phyloP scores from a whole-genome alignment of 2,797 vertebrate species.

The Hemitrygon akajei region DNA sequence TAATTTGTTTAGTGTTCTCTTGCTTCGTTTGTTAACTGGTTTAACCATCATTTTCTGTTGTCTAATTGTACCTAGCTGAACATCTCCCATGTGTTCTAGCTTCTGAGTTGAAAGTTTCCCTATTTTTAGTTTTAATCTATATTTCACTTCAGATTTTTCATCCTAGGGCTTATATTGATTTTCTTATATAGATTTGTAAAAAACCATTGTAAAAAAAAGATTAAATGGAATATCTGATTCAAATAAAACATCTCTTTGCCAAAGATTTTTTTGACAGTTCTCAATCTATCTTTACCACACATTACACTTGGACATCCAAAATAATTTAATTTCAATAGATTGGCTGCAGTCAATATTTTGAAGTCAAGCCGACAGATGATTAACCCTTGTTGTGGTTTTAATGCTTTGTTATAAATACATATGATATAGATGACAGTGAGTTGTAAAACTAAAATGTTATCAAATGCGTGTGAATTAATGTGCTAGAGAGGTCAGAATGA shows the following conservation, averaged over 20 bases:
- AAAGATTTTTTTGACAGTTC: background rate
- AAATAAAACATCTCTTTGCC: conserved; percentile 1
- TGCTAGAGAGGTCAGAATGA: background rate
- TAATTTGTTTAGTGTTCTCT: conserved; percentile 1
- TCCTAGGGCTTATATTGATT: background rate
- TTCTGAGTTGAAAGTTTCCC: background rate
- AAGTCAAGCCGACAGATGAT: background rate
- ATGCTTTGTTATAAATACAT: background rate
- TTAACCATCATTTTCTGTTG: background rate
- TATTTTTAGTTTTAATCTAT: background rate
- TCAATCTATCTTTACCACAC: background rate
- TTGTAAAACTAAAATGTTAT: background rate
- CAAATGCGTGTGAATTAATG: background rate
- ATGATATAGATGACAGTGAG: background rate
- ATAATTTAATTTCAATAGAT: background rate
- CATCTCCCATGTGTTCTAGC: no score
- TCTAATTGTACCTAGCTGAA: background rate
- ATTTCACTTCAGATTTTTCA: no score
- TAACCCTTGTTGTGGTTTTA: background rate
- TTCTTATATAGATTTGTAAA: conserved; percentile 1
- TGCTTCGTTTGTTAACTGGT: background rate
- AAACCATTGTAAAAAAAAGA: conserved; percentile 15
- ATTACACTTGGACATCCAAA: background rate
- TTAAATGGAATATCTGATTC: conserved; percentile 11
- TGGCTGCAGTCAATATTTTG: conserved; percentile 1